Conservation (phyloP, 2,888 invertebrate species). For the Ormyrus labotus region DNA sequence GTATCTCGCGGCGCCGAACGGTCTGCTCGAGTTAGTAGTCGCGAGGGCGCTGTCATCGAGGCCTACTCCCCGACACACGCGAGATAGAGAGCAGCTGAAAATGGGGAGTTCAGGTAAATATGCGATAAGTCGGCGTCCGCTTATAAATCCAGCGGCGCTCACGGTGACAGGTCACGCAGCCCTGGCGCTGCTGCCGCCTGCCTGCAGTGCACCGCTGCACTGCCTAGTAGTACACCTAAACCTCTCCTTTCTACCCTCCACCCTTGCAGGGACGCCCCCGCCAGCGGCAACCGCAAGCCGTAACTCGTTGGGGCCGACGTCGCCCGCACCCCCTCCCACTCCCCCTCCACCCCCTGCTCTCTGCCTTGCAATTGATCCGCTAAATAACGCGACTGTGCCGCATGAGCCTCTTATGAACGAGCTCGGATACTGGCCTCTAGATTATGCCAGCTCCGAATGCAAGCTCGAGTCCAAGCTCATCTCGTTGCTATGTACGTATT, state of each 20-base stretch:
- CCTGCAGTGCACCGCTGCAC: no score
- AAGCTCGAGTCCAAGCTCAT: no score
- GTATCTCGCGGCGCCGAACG: slow-evolving; percentile 6
- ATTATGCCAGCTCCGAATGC: no score
- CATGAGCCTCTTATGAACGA: slow-evolving; percentile 41
- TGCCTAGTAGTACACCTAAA: no score
- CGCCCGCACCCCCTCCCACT: no score
- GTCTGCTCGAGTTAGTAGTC: slow-evolving; percentile 25
- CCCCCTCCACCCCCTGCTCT: no score
- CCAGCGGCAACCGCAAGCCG: no score
- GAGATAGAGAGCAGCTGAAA: slow-evolving; percentile 43
- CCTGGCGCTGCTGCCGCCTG: not conserved
- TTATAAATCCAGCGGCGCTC: slow-evolving; percentile 72
- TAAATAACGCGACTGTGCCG: slow-evolving; percentile 47
- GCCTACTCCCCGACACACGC: not conserved
- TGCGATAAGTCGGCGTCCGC: slow-evolving; percentile 75
- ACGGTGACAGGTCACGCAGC: slow-evolving; percentile 76
- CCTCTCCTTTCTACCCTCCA: not conserved
- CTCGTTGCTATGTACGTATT: no score
- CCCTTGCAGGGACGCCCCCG: not conserved
- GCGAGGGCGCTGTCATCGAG: slow-evolving; percentile 26
- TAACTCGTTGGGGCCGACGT: no score
- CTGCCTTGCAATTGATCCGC: slow-evolving; percentile 48
- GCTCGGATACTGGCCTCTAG: not conserved
- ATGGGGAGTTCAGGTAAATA: slow-evolving; percentile 70